phyloP scores from a whole-genome alignment of 2,888 invertebrate genomes.

The Aphrophora alni region DNA sequence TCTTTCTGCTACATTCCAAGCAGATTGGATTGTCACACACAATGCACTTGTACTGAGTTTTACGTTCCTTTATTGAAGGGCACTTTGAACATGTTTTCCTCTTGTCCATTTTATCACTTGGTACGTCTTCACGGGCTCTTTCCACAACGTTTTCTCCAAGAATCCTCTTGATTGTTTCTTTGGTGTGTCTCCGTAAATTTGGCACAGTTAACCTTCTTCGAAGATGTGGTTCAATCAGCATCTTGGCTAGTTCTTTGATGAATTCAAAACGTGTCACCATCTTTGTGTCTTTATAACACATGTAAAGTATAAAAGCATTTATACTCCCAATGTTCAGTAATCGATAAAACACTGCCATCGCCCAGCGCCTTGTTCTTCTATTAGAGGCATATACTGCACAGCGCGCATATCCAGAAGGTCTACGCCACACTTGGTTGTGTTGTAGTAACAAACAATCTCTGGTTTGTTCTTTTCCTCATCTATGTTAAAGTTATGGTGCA shows the following conservation, averaged over 20 bases:
- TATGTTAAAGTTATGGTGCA: slow-evolving; percentile 15
- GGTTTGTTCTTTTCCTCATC: slow-evolving; percentile 29
- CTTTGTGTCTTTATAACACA: slow-evolving; percentile 27
- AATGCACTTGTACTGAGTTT: too few relatives aligned
- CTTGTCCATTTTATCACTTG: too few relatives aligned
- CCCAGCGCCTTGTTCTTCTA: slow-evolving; percentile 40
- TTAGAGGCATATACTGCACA: slow-evolving; percentile 45
- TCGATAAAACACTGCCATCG: slow-evolving; percentile 22
- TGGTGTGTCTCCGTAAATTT: slow-evolving; percentile 16
- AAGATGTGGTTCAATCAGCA: slow-evolving; percentile 15
- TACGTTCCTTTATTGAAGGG: too few relatives aligned
- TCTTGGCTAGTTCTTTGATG: background rate
- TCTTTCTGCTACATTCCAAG: too few relatives aligned
- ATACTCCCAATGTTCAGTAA: slow-evolving; percentile 12
- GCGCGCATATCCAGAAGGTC: slow-evolving; percentile 28
- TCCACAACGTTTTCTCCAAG: slow-evolving; percentile 3
- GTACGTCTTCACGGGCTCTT: background rate
- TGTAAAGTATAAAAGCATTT: slow-evolving; percentile 19
- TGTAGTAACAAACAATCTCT: slow-evolving; percentile 26
- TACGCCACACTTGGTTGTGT: slow-evolving; percentile 20
- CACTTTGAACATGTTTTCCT: too few relatives aligned
- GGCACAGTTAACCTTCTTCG: slow-evolving; percentile 12
- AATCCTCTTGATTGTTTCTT: background rate
- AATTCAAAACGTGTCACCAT: slow-evolving; percentile 20
- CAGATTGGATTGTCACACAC: too few relatives aligned